phyloP scores from a whole-genome alignment of 2,888 invertebrate genomes.

The Cataglyphis rosenhaueri region DNA sequence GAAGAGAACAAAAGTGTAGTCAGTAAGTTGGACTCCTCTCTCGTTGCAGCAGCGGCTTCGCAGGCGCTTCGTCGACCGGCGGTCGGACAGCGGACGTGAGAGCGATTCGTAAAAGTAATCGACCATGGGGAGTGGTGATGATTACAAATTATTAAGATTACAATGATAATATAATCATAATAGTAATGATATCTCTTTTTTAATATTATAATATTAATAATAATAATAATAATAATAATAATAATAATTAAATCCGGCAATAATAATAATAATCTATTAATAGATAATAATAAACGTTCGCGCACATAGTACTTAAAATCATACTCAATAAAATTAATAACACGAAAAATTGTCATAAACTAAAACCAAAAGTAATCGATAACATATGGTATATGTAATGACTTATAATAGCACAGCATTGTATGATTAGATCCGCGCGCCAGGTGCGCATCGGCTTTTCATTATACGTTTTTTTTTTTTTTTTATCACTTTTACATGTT shows the following conservation, averaged over 20 bases:
- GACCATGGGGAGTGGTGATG: constrained; percentile 77
- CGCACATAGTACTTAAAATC: constrained; percentile 79
- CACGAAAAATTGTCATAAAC: constrained; percentile 84
- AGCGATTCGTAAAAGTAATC: constrained; percentile 78
- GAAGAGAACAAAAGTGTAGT: constrained; percentile 18
- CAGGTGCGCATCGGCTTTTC: constrained; percentile 56
- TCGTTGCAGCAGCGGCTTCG: constrained; percentile 46
- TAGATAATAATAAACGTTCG: constrained; percentile 72
- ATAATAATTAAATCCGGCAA: constrained; percentile 57
- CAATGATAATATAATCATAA: constrained; percentile 71
- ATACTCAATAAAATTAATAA: constrained; percentile 85
- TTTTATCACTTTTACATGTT: constrained; percentile 9
- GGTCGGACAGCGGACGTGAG: constrained; percentile 80
- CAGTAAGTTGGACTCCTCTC: constrained; percentile 6
- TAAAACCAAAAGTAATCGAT: constrained; percentile 83
- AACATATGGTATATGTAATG: constrained; percentile 84
- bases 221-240: constrained; percentile 55
- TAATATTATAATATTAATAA: constrained; percentile 72
- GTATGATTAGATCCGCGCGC: constrained; percentile 81
- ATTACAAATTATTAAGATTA: constrained; percentile 77
- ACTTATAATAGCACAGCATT: constrained; percentile 85
- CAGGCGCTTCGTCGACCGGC: constrained; percentile 70
- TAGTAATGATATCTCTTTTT: constrained; percentile 60
- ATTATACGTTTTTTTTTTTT: background rate
- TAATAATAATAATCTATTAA: constrained; percentile 63